Evolutionary conservation across 2,113 vertebrate species (phyloP), one percentile per base, ranked within the genome.

Genomic region (Dolichallabes microphthalmus): DNA sequence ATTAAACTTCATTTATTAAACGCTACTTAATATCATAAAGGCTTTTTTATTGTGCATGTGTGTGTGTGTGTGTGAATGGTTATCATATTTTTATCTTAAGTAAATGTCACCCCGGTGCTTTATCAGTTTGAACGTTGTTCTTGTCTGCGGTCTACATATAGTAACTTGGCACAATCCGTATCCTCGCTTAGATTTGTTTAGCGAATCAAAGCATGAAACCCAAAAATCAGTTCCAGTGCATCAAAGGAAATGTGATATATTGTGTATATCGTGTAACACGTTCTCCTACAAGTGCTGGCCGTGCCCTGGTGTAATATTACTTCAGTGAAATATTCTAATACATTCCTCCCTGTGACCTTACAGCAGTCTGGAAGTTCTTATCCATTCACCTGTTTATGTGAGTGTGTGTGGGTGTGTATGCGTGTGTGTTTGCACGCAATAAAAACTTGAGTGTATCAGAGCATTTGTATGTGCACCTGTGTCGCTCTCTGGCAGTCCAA

Each of bases 401-500:
- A 19, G 39, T 78, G 74, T 50, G 45, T 55, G 80, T 82, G 82
- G 45, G 39, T 32, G 25, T 91, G 89, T 86, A 87, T 63, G 57
- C 80, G 77, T 71, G 77, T 69, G 76, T 84, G 64, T 78, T 87
- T 85, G 84, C 91, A 89, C 82, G 90, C 89, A 93, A 92, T 86
- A 73, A 88, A 86, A 80, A 73, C 92, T 87, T 89, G 77, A 73
- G 73, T 86, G 86, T 92, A 92, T 94, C 90, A 91, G 90, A 89
- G 92, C 91, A 93, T 94, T 91, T 92, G 89, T 92, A 91, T 93
- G 91, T 93, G 88, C 88, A 90, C 88, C 91, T 91, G 88, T 86
- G 85, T 88, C 88, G 76, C 76, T 87, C 89, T 86, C 90, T 92
- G 91, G 91, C 91, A 93, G 91, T 93, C 90, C 92, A 94, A 95